Conservation (phyloP, 2,797 vertebrate genomes). For the Oryzias sinensis region DNA sequence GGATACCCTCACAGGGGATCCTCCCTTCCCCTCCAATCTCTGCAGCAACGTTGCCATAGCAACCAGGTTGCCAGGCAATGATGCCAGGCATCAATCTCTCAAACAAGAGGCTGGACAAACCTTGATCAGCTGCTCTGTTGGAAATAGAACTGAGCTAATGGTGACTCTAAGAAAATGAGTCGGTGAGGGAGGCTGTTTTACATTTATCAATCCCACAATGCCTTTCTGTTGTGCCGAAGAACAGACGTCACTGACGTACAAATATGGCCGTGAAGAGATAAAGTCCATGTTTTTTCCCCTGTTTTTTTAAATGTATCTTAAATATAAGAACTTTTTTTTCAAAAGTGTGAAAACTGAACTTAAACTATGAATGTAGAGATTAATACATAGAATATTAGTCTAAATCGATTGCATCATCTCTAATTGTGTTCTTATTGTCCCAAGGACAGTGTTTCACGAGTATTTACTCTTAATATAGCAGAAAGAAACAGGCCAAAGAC, state of each 20-base stretch:
- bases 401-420: no score
- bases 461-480: no score
- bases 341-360: no score
- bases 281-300: no score
- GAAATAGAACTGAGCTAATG: constrained; percentile 1
- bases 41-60: constrained; percentile 52
- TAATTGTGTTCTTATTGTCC: no score
- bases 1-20: constrained; percentile 29
- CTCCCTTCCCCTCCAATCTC: constrained; percentile 17
- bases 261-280: background rate
- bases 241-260: background rate
- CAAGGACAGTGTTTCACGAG: no score
- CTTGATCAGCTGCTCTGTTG: constrained; percentile 15
- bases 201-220: background rate
- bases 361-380: no score
- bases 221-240: background rate
- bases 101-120: constrained; percentile 35
- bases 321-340: no score
- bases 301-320: no score
- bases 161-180: constrained; percentile 2
- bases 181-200: background rate
- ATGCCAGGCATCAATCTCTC: constrained; percentile 53
- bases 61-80: constrained; percentile 55
- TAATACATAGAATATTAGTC: no score
- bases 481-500: no score